Base-by-base conservation (phyloP, 2,113 vertebrate species). In the Ciconia boyciana region DNA sequence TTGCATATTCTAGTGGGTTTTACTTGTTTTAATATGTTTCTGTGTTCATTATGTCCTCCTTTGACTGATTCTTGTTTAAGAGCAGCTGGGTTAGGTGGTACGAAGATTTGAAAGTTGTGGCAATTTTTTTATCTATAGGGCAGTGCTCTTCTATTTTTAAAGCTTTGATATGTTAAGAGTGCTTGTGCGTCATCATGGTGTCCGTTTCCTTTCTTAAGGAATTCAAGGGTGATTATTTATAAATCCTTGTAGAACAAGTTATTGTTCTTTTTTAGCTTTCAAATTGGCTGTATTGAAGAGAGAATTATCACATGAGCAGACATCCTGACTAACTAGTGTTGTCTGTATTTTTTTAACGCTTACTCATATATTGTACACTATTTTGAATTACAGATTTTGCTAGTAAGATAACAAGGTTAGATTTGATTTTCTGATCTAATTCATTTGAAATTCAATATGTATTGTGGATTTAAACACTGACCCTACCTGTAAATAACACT, bases 181-280 rank as follows among this genome's bases (percentile, higher is more conserved):
- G 95, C 96, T 97, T 97, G 98, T 99, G 98, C 98, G 98, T 99
- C 98, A 99, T 98, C 98, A 61, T 97, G 90, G 96, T 94, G 98
- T 98, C 98, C 97, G 98, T 98, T 99, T 99, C 99, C 99, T 99
- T 98, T 98, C 97, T 98, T 97, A 97, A 98, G 98, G 98, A 98
- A 98, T 98, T 98, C 98, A 98, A 96, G 98, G 97, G 97, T 95
- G 96, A 98, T 99, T 99, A 98, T 99, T 99, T 99, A 98, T 98
- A 98, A 98, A 98, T 97, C 97, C 98, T 98, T 96, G 76, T 96
- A 97, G 98, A 98, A 89, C 94, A 97, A 87, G 93, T 98, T 97
- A 98, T 98, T 99, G 98, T 99, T 98, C 95, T 98, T 97, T 97
- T 96, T 95, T 89, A 96, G 96, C 95, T 97, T 98, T 97, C 96